Base-by-base conservation (phyloP, 2,888 invertebrate species). In the Tenodera sinensis region DNA sequence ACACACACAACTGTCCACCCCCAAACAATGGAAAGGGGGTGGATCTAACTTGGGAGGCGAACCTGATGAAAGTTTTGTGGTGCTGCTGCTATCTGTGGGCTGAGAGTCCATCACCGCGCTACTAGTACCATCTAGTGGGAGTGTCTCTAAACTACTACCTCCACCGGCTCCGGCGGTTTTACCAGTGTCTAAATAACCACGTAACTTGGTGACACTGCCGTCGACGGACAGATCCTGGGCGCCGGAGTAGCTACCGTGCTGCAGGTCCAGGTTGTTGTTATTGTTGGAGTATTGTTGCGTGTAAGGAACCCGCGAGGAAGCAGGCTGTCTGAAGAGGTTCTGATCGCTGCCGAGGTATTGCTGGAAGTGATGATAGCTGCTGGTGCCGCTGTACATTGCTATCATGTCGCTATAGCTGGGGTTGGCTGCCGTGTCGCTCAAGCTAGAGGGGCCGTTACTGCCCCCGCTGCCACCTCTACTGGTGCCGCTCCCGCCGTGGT, bases 1-100 rank as follows among this genome's bases (percentile, higher is more conserved):
- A 90, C 91, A 91, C 27, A 91, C 91, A 89, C 91, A 91, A 83
- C 91, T 91, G 84, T 91, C 91, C 30, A 91, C 90, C 15, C 91
- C 90, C 47, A 91, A 90, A 89, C 91, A 91, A 54, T 91, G 91
- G 88, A 91, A 91, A 82, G 90, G 87, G 25, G 89, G 90, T 28
- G 90, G 34, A 81, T 89, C 90, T n/a, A 90, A 83, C 30, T 89
- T 90, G 28, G 83, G 89, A 27, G 89, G 85, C 1, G 88, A 85
- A 30, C 89, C 88, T 83, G 87, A n/a, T 25, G n/a, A 30, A 2
- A 81, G 30, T 54, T 85, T 88, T 81, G 34, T 27, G 3, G 30
- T 84, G 28, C 28, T 84, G 28, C 28, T 34, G 28, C 30, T 54
- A 34, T 88, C 88, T 54, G 71, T 54, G 20, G 71, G 28, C 30